Evolutionary conservation across 2,797 vertebrate genomes (phyloP).

Genomic region (Malurus splendens): DNA sequence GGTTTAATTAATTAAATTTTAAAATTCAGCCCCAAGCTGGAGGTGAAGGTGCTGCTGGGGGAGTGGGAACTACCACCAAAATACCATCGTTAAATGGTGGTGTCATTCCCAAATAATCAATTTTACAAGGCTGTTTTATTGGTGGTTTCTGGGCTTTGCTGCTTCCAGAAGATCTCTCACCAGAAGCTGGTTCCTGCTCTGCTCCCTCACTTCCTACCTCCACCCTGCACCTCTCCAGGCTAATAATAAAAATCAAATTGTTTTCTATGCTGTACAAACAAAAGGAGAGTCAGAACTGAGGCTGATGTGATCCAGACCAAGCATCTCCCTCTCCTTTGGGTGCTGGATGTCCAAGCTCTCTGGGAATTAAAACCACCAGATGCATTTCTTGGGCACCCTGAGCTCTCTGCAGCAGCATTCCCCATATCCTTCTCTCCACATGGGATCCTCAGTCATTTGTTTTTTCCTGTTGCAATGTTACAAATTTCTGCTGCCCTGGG

Average conservation of each 20-base stretch:
- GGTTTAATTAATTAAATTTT: neutral
- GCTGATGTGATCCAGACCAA: neutral
- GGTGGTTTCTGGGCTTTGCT: neutral
- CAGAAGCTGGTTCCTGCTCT: neutral
- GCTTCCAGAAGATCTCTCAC: neutral
- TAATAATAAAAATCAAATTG: neutral
- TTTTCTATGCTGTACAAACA: neutral
- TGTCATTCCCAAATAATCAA: neutral
- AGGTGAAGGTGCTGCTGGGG: fast-evolving
- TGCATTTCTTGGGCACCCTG: fast-evolving
- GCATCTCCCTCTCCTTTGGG: neutral
- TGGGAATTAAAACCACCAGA: neutral
- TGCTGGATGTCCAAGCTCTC: neutral
- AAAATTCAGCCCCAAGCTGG: neutral
- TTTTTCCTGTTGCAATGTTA: neutral
- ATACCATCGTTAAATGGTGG: fast-evolving
- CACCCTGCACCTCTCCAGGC: neutral
- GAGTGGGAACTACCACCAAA: neutral
- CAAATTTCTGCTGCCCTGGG: neutral
- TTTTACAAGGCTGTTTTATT: neutral
- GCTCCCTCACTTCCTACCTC: neutral
- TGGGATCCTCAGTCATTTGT: neutral
- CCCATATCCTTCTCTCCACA: neutral
- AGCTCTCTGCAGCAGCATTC: neutral
- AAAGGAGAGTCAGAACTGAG: neutral